Conservation (phyloP, 2,113 vertebrate genomes). For the Pimephales promelas region DNA sequence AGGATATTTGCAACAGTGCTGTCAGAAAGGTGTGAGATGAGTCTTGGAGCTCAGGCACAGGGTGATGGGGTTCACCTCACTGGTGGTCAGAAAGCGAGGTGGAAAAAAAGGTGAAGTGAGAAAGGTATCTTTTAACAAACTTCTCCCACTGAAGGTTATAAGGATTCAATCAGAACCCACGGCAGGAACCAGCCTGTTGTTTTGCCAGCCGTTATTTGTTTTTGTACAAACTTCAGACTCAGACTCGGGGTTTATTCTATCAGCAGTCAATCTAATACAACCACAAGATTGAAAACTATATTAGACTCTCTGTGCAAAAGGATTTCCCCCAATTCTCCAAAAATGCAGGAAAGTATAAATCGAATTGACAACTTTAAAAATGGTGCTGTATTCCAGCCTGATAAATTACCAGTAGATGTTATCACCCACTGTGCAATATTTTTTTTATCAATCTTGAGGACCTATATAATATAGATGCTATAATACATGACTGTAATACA, state of each 20-base stretch:
- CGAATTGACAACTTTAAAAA: conserved; percentile 7
- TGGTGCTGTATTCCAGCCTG: neutral
- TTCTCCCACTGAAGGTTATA: conserved; percentile 1
- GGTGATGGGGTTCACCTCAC: conserved; percentile 5
- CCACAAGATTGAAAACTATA: conserved; percentile 13
- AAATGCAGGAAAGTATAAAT: conserved; percentile 15
- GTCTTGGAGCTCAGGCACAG: neutral
- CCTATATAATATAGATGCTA: neutral
- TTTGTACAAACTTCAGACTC: conserved; percentile 22
- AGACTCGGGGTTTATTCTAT: conserved; percentile 20
- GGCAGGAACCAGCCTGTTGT: neutral
- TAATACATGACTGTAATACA: conserved; percentile 27
- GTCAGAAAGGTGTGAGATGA: conserved; percentile 17
- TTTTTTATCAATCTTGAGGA: conserved; percentile 5
- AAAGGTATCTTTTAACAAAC: conserved; percentile 6
- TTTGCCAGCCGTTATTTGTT: conserved; percentile 25
- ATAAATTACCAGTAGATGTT: neutral
- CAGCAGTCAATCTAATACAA: conserved; percentile 10
- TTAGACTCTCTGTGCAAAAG: conserved; percentile 1
- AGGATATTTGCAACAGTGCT: neutral
- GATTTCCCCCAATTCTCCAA: conserved; percentile 18
- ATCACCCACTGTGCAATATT: neutral
- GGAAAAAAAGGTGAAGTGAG: conserved; percentile 5
- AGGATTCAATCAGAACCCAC: conserved; percentile 5
- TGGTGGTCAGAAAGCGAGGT: conserved; percentile 32